Base-by-base conservation (phyloP, 2,113 vertebrate genomes). In the Equus quagga region DNA sequence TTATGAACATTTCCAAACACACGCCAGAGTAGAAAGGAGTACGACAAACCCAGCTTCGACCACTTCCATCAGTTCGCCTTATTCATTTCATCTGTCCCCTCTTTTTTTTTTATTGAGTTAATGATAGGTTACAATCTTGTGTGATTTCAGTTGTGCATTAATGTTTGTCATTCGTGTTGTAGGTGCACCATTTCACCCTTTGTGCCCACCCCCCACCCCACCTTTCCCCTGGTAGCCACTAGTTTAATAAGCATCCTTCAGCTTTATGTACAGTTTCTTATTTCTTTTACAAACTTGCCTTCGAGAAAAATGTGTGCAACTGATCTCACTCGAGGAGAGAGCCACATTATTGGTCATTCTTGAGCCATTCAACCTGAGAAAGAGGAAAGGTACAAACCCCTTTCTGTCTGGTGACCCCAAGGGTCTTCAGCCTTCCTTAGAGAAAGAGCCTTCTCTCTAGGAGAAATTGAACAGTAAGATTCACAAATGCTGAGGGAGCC, bases 381-480 rank as follows among this genome's bases (percentile, higher is more conserved):
- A 96, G 89, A 84, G 23, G 26, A 84, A 21, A 24, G 64, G 11
- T 89, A 23, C 17, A 85, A 79, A 70, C 19, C 49, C 18, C 46
- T 75, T 26, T 33, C 51, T 64, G 1, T 49, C 21, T 91, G 36
- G 36, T 89, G 26, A 80, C 54, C 24, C 41, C 17, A 28, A 33
- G 19, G 54, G 23, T 91, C 49, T 82, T 6, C 24, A 56, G 2
- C 54, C 46, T 80, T 84, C 14, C 54, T 72, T 95, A n/a, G 69
- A 58, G 67, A 73, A 67, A 76, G 76, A 49, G 54, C 8, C 3
- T 64, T 80, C 9, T 64, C 76, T 11, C 78, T 58, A 69, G 44
- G 36, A 94, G 82, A 96, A 94, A 49, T 78, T 64, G 28, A 91
- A 58, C 41, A 86, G 28, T 89, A 95, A 91, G 11, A 14, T 65